phyloP scores from a whole-genome alignment of 1,140 invertebrate species.

The Drosophila trapezifrons region DNA sequence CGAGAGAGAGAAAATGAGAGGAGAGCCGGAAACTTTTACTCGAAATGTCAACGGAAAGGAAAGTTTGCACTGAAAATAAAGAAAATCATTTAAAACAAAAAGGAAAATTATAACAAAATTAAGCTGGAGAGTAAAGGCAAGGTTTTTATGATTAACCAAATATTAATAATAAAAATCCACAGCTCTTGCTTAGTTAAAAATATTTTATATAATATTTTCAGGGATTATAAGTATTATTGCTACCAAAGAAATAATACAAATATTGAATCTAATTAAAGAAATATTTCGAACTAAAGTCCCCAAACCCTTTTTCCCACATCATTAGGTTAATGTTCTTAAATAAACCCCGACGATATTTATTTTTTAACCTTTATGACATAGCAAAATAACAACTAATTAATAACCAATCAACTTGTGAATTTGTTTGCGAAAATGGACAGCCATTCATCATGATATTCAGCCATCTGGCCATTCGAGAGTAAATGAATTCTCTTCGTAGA shows the following conservation, averaged over 20 bases:
- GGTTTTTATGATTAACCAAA: too few species aligned
- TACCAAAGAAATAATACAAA: too few species aligned
- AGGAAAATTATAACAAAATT: neutral
- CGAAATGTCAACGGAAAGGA: constrained; percentile 43
- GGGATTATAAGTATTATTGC: too few species aligned
- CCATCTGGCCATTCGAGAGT: constrained; percentile 10
- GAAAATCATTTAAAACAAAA: neutral
- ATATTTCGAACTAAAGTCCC: neutral
- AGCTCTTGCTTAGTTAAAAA: too few species aligned
- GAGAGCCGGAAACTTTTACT: constrained; percentile 30
- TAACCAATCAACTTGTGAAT: neutral
- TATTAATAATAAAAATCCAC: too few species aligned
- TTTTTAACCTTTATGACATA: neutral
- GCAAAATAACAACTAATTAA: neutral
- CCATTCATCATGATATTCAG: constrained; percentile 13
- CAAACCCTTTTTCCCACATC: neutral
- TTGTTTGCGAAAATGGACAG: neutral
- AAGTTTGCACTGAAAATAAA: constrained; percentile 51
- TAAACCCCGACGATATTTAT: too few species aligned
- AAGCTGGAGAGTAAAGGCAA: neutral
- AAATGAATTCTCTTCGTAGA: neutral
- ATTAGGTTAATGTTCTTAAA: neutral
- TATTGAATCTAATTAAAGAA: too few species aligned
- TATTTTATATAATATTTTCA: too few species aligned
- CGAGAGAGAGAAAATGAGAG: constrained; percentile 16